These are phyloP conservation scores for Gymnorhina tibicen DNA, from an alignment of 2,113 vertebrate genomes.

Conservation along the genomic window DNA sequence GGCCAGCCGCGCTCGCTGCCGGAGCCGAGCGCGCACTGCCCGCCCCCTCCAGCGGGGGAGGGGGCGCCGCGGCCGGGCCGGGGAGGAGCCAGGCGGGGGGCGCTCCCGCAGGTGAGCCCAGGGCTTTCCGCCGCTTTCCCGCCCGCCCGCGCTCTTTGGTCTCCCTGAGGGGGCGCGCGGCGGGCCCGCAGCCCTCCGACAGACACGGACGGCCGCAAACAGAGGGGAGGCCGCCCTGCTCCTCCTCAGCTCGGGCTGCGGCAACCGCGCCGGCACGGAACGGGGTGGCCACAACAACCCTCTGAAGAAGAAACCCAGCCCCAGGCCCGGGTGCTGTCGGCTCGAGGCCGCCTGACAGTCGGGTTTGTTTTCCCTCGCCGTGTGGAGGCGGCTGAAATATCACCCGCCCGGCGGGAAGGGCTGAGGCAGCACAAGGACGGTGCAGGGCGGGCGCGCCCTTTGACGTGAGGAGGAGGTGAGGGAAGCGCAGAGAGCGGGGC, in stretches of 20 bases:
- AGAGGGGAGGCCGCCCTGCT: not conserved
- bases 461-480: not conserved
- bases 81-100: not conserved
- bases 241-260: not conserved
- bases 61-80: not conserved
- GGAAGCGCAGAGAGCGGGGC: not conserved
- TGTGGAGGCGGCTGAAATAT: not conserved
- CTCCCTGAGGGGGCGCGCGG: not conserved
- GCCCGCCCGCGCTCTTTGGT: not conserved
- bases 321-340: not conserved
- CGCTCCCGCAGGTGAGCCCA: not conserved
- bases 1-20: not conserved
- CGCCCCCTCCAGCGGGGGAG: constrained; percentile 3
- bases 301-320: not conserved
- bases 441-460: not conserved
- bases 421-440: not conserved
- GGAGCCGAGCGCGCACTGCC: not conserved
- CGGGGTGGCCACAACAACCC: not conserved
- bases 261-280: not conserved
- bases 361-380: not conserved
- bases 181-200: too few species aligned
- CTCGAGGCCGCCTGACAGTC: not conserved
- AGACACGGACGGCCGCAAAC: rapidly evolving
- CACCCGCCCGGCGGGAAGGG: not conserved
- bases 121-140: not conserved